Conservation (phyloP, 1,140 invertebrate species). For the Pogonomyrmex californicus region DNA sequence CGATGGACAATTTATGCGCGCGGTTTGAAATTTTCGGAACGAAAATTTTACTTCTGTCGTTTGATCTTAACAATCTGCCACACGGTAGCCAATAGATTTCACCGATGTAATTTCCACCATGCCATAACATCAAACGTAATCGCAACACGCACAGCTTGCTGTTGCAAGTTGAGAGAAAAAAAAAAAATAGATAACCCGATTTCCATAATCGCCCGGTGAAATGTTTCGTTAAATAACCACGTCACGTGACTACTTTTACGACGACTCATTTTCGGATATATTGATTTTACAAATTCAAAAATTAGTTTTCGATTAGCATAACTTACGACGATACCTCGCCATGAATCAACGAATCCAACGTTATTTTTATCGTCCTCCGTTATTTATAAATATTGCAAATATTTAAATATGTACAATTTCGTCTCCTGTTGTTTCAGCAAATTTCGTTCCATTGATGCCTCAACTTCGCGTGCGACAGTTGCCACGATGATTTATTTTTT, state of each 20-base stretch:
- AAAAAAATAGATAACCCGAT: conserved; percentile 2
- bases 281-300: neutral
- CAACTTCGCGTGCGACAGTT: too few species aligned
- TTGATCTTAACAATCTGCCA: neutral
- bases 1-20: neutral
- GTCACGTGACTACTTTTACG: neutral
- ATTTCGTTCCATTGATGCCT: neutral
- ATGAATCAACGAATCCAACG: neutral
- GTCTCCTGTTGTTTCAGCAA: neutral
- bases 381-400: neutral
- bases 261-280: neutral
- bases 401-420: neutral
- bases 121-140: conserved; percentile 19
- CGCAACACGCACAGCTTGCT: neutral
- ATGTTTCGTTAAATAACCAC: conserved; percentile 2
- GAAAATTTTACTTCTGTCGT: neutral
- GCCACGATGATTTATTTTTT: too few species aligned
- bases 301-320: neutral
- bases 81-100: conserved; percentile 16
- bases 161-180: neutral
- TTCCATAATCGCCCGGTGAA: conserved; percentile 2
- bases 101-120: neutral
- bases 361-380: too few species aligned
- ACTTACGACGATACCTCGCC: neutral
- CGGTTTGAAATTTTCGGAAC: neutral